These are phyloP conservation scores for Bubo bubo DNA, from an alignment of 2,113 vertebrate genomes.

Conservation along the genomic window DNA sequence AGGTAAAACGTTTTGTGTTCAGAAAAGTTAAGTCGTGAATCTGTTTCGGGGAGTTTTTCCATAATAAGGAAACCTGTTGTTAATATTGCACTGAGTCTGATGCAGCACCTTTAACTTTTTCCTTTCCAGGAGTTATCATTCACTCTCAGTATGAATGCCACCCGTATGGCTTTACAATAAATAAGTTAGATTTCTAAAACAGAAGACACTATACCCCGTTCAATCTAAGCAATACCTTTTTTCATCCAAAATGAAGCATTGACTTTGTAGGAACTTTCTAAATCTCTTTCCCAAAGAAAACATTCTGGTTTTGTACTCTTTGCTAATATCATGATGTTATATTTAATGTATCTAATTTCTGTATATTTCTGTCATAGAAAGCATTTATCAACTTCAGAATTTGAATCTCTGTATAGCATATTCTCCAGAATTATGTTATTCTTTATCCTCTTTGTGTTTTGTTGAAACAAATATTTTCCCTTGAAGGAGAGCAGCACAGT, in stretches of 20 bases:
- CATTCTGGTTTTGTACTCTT: not conserved
- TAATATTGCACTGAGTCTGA: not conserved
- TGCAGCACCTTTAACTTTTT: not conserved
- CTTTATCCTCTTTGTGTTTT: not conserved
- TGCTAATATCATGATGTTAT: not conserved
- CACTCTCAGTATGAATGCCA: slow-evolving; percentile 13
- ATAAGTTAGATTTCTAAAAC: not conserved
- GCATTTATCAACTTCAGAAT: not conserved
- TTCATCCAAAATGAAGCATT: not conserved
- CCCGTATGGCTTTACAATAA: not conserved
- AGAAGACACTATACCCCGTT: not conserved
- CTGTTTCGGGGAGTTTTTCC: not conserved
- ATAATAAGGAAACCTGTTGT: not conserved
- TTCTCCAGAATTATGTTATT: not conserved
- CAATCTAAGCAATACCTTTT: not conserved
- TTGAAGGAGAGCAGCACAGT: not conserved
- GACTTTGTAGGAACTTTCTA: not conserved
- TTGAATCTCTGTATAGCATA: not conserved
- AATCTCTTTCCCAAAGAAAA: not conserved
- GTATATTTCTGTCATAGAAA: not conserved
- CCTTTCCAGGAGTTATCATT: not conserved
- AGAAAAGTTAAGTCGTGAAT: not conserved
- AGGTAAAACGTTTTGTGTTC: not conserved
- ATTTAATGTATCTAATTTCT: slow-evolving; percentile 5
- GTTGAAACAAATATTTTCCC: not conserved